These are phyloP conservation scores for Hedychridium roseum DNA, from an alignment of 2,888 invertebrate species.

Conservation along the genomic window DNA sequence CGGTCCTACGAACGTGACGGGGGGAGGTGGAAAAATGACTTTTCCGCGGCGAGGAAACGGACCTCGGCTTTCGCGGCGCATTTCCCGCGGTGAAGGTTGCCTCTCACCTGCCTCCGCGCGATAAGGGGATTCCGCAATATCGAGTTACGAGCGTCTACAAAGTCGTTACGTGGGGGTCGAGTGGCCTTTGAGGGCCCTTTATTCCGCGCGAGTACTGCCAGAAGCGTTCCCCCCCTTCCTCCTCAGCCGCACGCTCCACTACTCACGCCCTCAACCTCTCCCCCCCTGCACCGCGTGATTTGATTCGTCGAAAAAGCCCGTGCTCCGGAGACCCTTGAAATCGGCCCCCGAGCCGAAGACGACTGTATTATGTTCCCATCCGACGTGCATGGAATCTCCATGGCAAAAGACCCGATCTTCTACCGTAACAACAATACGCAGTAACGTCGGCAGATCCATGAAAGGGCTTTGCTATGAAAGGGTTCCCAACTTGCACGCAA, in stretches of 20 bases:
- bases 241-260: no score
- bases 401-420: background rate
- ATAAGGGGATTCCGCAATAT: conserved; percentile 46
- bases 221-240: conserved; percentile 29
- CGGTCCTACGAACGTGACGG: no score
- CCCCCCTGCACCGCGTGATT: background rate
- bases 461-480: no score
- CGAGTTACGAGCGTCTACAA: conserved; percentile 44
- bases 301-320: background rate
- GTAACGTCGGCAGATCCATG: no score
- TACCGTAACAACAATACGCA: no score
- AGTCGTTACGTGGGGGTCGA: conserved; percentile 44
- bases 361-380: background rate
- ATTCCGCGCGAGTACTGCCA: conserved; percentile 34
- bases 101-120: conserved; percentile 35
- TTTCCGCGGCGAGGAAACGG: no score
- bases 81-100: no score
- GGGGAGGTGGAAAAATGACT: no score
- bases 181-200: conserved; percentile 38
- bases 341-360: background rate
- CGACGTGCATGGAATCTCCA: background rate
- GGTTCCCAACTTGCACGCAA: no score
- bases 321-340: background rate
- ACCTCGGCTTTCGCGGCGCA: no score
- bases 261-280: background rate